Evolutionary conservation across 2,888 invertebrate genomes (phyloP).

Genomic region (Caenorhabditis zanzibari): DNA sequence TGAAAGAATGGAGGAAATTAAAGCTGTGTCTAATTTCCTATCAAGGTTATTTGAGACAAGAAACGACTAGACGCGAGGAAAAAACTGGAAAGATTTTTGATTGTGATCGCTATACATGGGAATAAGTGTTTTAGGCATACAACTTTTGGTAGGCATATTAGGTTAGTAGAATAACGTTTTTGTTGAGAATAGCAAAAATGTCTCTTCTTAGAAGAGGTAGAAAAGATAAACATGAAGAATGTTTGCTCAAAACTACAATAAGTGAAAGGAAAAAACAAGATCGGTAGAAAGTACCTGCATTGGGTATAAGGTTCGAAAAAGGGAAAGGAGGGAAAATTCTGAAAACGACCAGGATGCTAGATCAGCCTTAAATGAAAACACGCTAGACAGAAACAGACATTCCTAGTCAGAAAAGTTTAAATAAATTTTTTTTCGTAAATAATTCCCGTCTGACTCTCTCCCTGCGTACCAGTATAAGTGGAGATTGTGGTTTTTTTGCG

Average conservation of each 20-base stretch:
- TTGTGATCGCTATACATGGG: conserved; percentile 22
- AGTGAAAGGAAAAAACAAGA: conserved; percentile 16
- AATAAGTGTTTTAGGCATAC: neutral
- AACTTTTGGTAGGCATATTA: conserved; percentile 14
- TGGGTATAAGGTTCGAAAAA: conserved; percentile 1
- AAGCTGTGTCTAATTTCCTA: conserved; percentile 52
- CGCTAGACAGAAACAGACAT: conserved; percentile 10
- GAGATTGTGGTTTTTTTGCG: neutral
- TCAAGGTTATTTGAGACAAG: conserved; percentile 47
- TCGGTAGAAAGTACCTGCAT: conserved; percentile 39
- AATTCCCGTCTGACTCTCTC: neutral
- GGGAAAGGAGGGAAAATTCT: neutral
- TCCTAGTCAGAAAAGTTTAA: conserved; percentile 13
- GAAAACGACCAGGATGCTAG: neutral
- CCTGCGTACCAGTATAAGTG: neutral
- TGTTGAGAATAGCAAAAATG: neutral
- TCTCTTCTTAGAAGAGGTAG: conserved; percentile 43
- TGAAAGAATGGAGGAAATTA: conserved; percentile 43
- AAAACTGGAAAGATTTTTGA: neutral
- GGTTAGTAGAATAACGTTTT: neutral
- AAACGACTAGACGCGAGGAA: conserved; percentile 43
- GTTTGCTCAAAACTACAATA: too few relatives aligned
- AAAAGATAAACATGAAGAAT: neutral
- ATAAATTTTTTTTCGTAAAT: neutral
- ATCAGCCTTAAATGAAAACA: neutral